phyloP scores from a whole-genome alignment of 2,113 vertebrate species.

The Oreochromis tanganicae region DNA sequence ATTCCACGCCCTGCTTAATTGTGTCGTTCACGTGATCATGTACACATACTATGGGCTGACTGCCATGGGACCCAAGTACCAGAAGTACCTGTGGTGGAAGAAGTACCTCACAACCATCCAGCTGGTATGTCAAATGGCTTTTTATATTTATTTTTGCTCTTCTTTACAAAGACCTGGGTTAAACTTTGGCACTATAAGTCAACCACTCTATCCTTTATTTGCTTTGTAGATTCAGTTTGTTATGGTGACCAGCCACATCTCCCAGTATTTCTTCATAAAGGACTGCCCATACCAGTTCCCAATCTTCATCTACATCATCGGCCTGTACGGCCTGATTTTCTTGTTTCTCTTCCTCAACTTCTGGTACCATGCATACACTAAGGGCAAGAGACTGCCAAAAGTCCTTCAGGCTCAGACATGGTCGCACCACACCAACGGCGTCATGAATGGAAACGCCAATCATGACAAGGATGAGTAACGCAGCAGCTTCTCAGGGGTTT shows the following conservation, averaged over 20 bases:
- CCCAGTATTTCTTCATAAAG: constrained; percentile 89
- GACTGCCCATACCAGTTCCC: constrained; percentile 90
- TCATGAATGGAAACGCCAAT: constrained; percentile 73
- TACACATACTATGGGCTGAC: constrained; percentile 92
- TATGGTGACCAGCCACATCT: constrained; percentile 82
- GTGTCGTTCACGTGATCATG: constrained; percentile 92
- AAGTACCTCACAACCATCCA: constrained; percentile 93
- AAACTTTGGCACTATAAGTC: accelerated
- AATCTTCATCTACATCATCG: constrained; percentile 90
- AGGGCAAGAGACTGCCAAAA: constrained; percentile 89
- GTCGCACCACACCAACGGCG: constrained; percentile 70
- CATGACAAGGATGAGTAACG: constrained; percentile 62
- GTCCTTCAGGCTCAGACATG: constrained; percentile 76
- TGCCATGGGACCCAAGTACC: constrained; percentile 86
- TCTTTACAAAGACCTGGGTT: not conserved
- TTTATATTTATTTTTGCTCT: not conserved
- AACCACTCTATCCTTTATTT: not conserved
- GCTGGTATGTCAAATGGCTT: constrained; percentile 74
- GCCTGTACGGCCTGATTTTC: constrained; percentile 83
- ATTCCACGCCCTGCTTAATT: constrained; percentile 94
- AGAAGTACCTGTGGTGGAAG: constrained; percentile 98
- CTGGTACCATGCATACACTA: constrained; percentile 95
- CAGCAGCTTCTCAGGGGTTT: not conserved
- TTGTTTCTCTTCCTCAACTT: constrained; percentile 94
- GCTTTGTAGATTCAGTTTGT: constrained; percentile 86